phyloP scores from a whole-genome alignment of 2,797 vertebrate species.

The Rallus crepitans region DNA sequence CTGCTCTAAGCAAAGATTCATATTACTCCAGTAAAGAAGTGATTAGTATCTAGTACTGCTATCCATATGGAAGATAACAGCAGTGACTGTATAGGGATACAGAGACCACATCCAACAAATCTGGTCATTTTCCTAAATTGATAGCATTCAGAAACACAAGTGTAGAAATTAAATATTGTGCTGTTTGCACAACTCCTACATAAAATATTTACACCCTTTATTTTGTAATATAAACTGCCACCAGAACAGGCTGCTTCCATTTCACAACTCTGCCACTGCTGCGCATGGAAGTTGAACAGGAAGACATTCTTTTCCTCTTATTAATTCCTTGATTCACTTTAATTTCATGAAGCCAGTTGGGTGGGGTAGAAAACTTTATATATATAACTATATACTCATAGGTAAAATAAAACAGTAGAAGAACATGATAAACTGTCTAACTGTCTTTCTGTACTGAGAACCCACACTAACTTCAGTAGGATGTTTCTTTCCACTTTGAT shows the following conservation, averaged over 20 bases:
- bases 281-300: not conserved
- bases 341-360: not conserved
- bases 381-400: not conserved
- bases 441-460: not conserved
- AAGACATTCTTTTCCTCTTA: not conserved
- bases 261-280: not conserved
- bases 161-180: not conserved
- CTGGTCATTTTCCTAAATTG: not conserved
- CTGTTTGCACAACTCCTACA: not conserved
- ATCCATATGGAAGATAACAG: accelerated
- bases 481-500: not conserved
- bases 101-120: not conserved
- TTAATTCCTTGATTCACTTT: not conserved
- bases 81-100: not conserved
- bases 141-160: not conserved
- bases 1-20: not conserved
- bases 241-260: not conserved
- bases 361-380: not conserved
- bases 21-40: not conserved
- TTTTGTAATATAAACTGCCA: conserved; percentile 4
- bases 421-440: not conserved
- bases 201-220: not conserved
- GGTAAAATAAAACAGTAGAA: not conserved
- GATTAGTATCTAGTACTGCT: not conserved
- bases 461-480: not conserved